Percentiles rank a stretch among this genome's conserved stretches.
Conservation (phyloP, 2,797 vertebrate species). For the Oophaga sylvatica region DNA sequence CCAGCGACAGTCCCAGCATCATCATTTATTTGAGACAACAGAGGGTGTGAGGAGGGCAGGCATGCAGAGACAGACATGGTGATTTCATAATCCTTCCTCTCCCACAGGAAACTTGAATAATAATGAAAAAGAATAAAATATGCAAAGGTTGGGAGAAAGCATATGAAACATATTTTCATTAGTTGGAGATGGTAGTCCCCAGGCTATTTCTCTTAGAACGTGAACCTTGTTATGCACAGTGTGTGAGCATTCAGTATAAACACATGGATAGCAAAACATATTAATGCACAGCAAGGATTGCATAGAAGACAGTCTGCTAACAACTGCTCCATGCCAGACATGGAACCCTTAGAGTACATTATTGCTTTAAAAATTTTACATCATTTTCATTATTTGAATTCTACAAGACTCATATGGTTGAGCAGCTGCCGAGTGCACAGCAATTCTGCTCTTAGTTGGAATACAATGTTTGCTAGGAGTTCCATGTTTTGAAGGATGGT, state of each 20-base stretch:
- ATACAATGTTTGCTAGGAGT: background rate
- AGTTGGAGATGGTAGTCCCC: constrained; percentile 69
- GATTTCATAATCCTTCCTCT: constrained; percentile 56
- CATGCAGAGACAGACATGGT: constrained; percentile 54
- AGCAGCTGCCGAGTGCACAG: constrained; percentile 24
- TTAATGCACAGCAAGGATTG: constrained; percentile 67
- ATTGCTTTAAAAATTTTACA: constrained; percentile 55
- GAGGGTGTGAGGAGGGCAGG: constrained; percentile 33
- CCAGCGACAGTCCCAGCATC: constrained; percentile 44
- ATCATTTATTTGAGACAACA: constrained; percentile 50
- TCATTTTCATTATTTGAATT: constrained; percentile 45
- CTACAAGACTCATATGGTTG: constrained; percentile 28
- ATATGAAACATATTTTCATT: constrained; percentile 75
- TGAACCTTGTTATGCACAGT: constrained; percentile 75
- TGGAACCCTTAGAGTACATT: constrained; percentile 70
- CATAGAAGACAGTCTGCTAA: constrained; percentile 70
- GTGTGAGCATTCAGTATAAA: constrained; percentile 70
- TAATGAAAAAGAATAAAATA: constrained; percentile 61
- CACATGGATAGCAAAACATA: constrained; percentile 68
- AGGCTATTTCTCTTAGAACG: constrained; percentile 69
- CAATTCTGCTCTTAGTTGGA: background rate
- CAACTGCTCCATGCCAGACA: constrained; percentile 68
- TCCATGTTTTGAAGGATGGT: background rate
- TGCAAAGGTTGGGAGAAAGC: constrained; percentile 62
- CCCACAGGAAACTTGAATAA: constrained; percentile 58